Evolutionary conservation across 2,113 vertebrate species (phyloP), one percentile per base, ranked within the genome.

Genomic region (Trochalopteron elliotii): DNA sequence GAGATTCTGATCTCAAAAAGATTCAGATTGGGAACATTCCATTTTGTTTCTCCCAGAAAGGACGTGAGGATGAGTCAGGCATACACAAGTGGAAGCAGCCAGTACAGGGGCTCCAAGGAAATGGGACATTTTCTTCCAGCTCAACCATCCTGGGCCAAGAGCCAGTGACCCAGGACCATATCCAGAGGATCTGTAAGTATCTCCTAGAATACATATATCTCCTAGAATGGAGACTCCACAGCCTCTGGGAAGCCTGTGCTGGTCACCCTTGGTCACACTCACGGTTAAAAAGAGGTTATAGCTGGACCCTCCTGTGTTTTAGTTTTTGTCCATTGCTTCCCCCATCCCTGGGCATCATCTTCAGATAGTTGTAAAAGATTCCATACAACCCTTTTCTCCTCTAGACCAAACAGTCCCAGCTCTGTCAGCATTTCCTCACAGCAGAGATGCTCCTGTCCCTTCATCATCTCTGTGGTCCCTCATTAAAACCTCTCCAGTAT

Each of bases 281-380:
- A 31, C 0, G 0, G 20, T 50, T n/a, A 23, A n/a, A 70, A 23
- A 65, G 20, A 24, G 2, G 5, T 47, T 77, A 33, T n/a, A 52
- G 9, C 14, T 35, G 70, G 24, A 70, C 28, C 14, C 15, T 64
- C 14, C 14, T 14, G 7, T 63, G 20, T 10, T 70, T 53, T 37
- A 40, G 18, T 28, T 85, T 70, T 52, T 70, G 21, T 14, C 37
- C 21, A 17, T 20, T 82, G 5, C 24, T 52, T 45, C 33, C 40
- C 3, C 30, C 35, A 8, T 35, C 33, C 44, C 37, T 57, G 15
- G 33, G 7, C 20, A 39, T 52, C 33, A 45, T 17, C 20, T 76
- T 70, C 56, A 57, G 24, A 19, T 10, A 44, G 4, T 10, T 45
- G 4, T 7, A 23, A 40, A 63, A 57, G 37, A 31, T 19, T 4